Base-by-base conservation (phyloP, 2,797 vertebrate genomes). In the Rhinichthys osculus region DNA sequence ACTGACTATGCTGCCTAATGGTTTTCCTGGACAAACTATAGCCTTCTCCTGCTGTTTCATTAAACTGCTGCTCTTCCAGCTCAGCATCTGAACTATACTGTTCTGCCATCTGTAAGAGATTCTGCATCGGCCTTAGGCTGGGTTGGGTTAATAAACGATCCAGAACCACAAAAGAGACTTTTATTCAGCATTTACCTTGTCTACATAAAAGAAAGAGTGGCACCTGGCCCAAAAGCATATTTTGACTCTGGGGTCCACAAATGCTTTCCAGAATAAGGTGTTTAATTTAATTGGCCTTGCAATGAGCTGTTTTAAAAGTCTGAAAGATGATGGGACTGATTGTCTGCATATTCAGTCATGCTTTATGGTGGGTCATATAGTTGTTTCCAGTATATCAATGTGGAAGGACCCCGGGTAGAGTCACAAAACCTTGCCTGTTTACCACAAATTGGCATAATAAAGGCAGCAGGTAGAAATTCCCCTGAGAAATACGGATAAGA, bases 41-140 rank as follows among this genome's bases (percentile, higher is more conserved):
- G 90, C 89, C 90, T 89, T 89, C 86, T 86, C 73, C 86, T 80
- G 73, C 90, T 59, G 92, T 89, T 90, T 94, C 92, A 93, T 94
- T 94, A 91, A 89, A 81, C 90, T 67, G 66, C 85, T 80, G 85
- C 82, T 92, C 86, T 86, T 73, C 40, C 73, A 89, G 91, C 70
- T 54, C 33, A 79, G 90, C 85, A 90, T 87, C 89, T 89, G 88
- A 91, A 90, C 91, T 71, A 87, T 52, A 74, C 54, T 64, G 78
- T 88, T 87, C 14, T 79, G 87, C 80, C 85, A 86, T 72, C 66
- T 72, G 77, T 14, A 30, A 33, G 64, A 74, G 50, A 84, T 81
- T 17, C 70, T 66, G 62, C 78, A 78, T 14, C 7, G 59, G 44
- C 76, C 64, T 81, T 83, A 80, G 84, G 85, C 73, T 33, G 62